Percentiles rank a stretch among this genome's conserved stretches.
Evolutionary conservation across 2,797 vertebrate genomes (phyloP).

Genomic region (Masticophis lateralis): DNA sequence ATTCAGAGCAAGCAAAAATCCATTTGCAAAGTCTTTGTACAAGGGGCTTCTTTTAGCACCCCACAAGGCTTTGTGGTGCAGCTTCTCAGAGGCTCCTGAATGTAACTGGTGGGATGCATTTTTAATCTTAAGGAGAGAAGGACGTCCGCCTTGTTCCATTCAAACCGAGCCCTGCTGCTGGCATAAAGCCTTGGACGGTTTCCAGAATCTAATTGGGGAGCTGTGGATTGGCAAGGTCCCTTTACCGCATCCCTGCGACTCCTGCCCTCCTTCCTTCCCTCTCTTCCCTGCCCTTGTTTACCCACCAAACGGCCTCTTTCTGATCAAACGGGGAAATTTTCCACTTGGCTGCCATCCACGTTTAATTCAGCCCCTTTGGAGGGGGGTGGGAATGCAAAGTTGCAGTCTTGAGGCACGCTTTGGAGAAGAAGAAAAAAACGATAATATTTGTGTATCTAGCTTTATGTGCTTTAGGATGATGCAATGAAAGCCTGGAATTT

Average conservation of each 20-base stretch:
- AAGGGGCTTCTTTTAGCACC: accelerated
- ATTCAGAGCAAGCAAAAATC: conserved; percentile 58
- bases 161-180: neutral
- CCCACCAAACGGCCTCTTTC: neutral
- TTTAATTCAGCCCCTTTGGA: neutral
- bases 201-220: neutral
- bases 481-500: neutral
- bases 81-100: neutral
- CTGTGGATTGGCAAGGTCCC: neutral
- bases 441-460: neutral
- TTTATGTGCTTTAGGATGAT: neutral
- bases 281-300: neutral
- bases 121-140: too few relatives aligned
- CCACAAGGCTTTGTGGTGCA: neutral
- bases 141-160: neutral
- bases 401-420: neutral
- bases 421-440: neutral
- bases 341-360: neutral
- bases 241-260: neutral
- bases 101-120: neutral
- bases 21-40: conserved; percentile 31
- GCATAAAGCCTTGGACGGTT: neutral
- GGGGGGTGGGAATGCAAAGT: neutral
- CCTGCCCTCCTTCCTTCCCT: neutral
- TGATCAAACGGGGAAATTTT: neutral